phyloP scores from a whole-genome alignment of 1,140 invertebrate species.

The Potamilus streckersoni region DNA sequence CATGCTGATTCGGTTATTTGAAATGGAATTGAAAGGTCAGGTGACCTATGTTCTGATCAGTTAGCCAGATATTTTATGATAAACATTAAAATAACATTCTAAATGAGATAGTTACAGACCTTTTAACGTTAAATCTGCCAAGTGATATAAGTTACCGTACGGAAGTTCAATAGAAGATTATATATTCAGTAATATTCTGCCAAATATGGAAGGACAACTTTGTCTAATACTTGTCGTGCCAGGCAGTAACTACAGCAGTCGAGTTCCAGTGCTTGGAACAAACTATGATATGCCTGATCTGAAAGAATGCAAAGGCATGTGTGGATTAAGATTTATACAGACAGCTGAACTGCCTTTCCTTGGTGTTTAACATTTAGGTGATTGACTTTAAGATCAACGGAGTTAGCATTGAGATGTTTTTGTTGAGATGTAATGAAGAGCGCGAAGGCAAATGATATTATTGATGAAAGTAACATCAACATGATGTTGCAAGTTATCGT shows the following conservation, averaged over 20 bases:
- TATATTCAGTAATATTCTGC: background rate
- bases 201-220: conserved; percentile 1
- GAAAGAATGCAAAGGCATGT: background rate
- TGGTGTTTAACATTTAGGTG: conserved; percentile 13
- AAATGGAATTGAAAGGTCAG: no score
- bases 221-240: conserved; percentile 8
- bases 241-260: background rate
- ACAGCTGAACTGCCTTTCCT: background rate
- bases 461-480: conserved; percentile 13
- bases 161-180: conserved; percentile 19
- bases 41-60: no score
- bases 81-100: background rate
- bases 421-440: conserved; percentile 13
- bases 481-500: conserved; percentile 13
- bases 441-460: background rate
- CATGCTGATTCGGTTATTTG: no score
- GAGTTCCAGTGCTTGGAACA: conserved; percentile 7
- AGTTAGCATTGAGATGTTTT: background rate
- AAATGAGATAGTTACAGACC: background rate
- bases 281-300: background rate
- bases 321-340: conserved; percentile 8
- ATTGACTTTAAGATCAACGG: background rate
- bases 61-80: conserved; percentile 13
- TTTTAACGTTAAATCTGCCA: conserved; percentile 18
- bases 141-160: conserved; percentile 21